phyloP scores from a whole-genome alignment of 2,888 invertebrate genomes.

The Orchesellides sinensis region DNA sequence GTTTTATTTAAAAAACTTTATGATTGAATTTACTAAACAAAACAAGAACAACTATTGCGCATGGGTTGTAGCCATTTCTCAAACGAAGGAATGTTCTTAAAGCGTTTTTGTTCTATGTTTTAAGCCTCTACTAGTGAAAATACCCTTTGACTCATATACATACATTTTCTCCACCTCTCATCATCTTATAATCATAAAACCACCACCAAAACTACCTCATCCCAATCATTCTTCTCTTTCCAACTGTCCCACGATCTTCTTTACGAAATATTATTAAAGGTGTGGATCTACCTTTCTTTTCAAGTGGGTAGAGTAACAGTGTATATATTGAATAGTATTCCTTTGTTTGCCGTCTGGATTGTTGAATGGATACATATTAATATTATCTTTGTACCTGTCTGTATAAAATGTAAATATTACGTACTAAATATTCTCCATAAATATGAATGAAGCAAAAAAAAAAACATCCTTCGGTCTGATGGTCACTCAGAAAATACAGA shows the following conservation, averaged over 20 bases:
- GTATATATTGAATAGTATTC: background rate
- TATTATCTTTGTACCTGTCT: background rate
- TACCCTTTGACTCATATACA: no score
- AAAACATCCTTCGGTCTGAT: conserved; percentile 50
- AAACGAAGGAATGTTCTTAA: conserved; percentile 24
- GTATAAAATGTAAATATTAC: no score
- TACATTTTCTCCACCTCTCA: no score
- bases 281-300: conserved; percentile 28
- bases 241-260: conserved; percentile 33
- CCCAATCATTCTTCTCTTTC: conserved; percentile 10
- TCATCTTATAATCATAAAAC: conserved; percentile 40
- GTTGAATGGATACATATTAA: background rate
- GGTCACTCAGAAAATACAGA: conserved; percentile 57
- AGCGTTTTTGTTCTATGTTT: conserved; percentile 51
- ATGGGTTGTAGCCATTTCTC: conserved; percentile 14
- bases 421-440: no score
- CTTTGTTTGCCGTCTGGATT: no score
- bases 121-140: background rate
- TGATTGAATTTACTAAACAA: conserved; percentile 56
- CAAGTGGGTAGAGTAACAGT: conserved; percentile 4
- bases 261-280: conserved; percentile 52
- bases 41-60: conserved; percentile 19
- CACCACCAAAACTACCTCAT: conserved; percentile 38
- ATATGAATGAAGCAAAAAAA: conserved; percentile 40
- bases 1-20: conserved; percentile 44